Conservation (phyloP, 2,113 vertebrate genomes). For the Strigops habroptila region DNA sequence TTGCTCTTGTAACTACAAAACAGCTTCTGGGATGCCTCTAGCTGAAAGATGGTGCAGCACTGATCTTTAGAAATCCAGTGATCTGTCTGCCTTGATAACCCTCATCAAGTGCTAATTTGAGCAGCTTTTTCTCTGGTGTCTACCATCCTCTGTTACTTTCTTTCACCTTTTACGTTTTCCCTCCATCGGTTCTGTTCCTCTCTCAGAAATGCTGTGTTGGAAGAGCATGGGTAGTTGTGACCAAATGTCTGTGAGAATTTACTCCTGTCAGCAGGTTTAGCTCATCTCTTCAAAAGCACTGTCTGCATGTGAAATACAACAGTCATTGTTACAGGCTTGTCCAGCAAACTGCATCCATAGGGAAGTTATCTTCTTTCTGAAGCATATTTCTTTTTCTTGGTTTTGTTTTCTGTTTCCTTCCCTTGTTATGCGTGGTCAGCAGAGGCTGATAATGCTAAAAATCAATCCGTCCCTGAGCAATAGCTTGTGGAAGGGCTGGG, state of each 20-base stretch:
- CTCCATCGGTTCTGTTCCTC: rapidly evolving
- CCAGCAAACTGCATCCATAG: background rate
- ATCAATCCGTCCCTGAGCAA: background rate
- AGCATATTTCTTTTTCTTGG: background rate
- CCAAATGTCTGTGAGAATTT: background rate
- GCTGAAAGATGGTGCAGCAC: background rate
- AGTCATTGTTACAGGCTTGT: background rate
- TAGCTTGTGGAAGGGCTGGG: background rate
- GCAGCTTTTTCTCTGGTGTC: background rate
- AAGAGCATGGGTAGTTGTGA: background rate
- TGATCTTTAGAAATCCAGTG: background rate
- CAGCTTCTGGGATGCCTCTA: background rate
- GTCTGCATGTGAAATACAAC: background rate
- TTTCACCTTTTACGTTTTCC: background rate
- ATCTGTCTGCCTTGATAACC: background rate
- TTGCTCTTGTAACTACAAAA: background rate
- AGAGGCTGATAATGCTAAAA: background rate
- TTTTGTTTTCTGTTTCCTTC: background rate
- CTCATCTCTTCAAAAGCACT: background rate
- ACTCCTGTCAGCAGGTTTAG: background rate
- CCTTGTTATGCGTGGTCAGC: background rate
- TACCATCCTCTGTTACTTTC: background rate
- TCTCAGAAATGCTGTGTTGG: background rate
- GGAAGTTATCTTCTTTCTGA: background rate
- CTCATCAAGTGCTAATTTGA: background rate